Evolutionary conservation across 2,888 invertebrate species (phyloP), one percentile per base, ranked within the genome.

Genomic region (Dendrolimus pini): DNA sequence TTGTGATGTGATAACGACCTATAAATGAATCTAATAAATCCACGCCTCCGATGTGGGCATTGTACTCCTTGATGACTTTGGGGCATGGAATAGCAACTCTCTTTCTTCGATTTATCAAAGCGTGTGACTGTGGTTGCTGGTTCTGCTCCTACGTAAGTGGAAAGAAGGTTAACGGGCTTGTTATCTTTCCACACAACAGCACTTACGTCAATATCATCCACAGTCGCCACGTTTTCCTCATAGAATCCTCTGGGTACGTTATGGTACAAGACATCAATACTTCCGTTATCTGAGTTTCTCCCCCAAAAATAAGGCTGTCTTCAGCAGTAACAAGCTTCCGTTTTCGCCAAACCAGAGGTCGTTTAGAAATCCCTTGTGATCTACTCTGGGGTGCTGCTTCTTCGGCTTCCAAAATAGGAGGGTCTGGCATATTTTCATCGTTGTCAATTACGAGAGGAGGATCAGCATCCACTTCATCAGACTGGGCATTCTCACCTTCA

Each of bases 121-220:
- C 70, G 65, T 57, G 63, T 65, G 59, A 72, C 65, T 64, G 66
- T 71, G 58, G 64, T 63, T 63, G 62, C 68, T 65, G 69, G 71
- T 68, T 74, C 67, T 64, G 68, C 70, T 58, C 75, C 77, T 62
- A 74, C 74, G 59, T 72, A 78, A 53, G 76, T 72, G 58, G 78
- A 77, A 62, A 73, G 64, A 60, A 77, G 64, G 58, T 63, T 68
- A 57, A 78, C 75, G 60, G 67, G 70, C 62, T 77, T 78, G 58
- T 75, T 78, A 61, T 78, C 77, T 65, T 77, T 77, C 76, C 78
- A 79, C 56, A 65, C 65, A 58, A 65, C 66, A 65, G 67, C 67
- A 60, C 62, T 65, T 61, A 74, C 62, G 54, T 70, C 70, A 59
- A 66, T 63, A 64, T 52, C 68, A 64, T 72, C 69, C 56, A 67